Conservation (phyloP, 2,113 vertebrate species). For the Hylia prasina region DNA sequence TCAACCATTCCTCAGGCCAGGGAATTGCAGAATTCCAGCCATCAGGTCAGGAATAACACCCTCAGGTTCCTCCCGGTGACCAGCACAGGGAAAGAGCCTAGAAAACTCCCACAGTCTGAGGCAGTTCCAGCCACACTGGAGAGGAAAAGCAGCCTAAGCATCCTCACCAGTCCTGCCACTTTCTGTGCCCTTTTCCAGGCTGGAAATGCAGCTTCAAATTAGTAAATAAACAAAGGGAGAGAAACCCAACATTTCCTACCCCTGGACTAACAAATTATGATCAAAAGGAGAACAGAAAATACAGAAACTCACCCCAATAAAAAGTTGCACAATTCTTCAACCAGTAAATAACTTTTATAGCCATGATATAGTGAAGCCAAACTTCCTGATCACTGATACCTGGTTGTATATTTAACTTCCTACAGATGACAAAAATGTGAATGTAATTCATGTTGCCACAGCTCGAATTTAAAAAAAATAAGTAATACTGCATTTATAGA, state of each 20-base stretch:
- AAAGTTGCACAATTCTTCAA: neutral
- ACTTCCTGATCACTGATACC: neutral
- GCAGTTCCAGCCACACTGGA: neutral
- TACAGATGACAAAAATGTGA: neutral
- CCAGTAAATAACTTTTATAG: neutral
- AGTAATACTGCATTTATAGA: neutral
- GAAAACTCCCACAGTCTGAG: neutral
- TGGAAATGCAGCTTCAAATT: neutral
- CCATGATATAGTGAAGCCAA: neutral
- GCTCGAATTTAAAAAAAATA: neutral
- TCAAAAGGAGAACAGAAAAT: neutral
- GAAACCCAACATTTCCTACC: neutral
- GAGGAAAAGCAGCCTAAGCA: neutral
- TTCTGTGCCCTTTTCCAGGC: neutral
- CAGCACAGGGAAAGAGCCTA: neutral
- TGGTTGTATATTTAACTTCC: neutral
- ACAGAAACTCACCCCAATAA: neutral
- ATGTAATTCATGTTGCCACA: neutral
- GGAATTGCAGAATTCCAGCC: neutral
- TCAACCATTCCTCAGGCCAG: neutral
- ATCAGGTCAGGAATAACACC: neutral
- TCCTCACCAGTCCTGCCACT: neutral
- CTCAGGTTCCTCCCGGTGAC: neutral
- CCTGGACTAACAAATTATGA: neutral
- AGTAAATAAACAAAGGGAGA: neutral